phyloP scores from a whole-genome alignment of 2,888 invertebrate genomes.

The Tiliacea citrago region DNA sequence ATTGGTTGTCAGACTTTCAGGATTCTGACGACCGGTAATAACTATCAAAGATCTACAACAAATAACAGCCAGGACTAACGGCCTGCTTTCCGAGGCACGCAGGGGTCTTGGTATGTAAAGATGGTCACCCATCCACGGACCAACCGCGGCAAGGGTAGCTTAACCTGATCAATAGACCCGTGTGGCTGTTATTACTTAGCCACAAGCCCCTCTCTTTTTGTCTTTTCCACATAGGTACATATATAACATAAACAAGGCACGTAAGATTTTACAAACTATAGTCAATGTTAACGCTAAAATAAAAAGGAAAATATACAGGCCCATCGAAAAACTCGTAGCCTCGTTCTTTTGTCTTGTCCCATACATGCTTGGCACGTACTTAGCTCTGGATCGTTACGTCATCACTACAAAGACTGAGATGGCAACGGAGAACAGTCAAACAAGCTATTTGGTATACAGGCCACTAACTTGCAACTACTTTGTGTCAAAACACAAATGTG shows the following conservation, averaged over 20 bases:
- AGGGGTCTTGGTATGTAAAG: no score
- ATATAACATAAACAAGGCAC: not conserved
- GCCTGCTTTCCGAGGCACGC: no score
- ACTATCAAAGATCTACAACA: no score
- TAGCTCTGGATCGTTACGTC: conserved; percentile 65
- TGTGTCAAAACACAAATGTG: no score
- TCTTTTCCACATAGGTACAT: not conserved
- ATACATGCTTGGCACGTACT: conserved; percentile 49
- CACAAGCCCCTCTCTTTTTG: not conserved
- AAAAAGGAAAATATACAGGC: conserved; percentile 23
- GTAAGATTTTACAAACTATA: not conserved
- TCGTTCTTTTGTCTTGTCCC: conserved; percentile 61
- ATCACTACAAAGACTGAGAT: conserved; percentile 67
- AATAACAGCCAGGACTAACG: no score
- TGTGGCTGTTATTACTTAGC: no score
- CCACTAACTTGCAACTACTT: not conserved
- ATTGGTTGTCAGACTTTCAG: no score
- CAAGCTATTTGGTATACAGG: not conserved
- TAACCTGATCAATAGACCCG: no score
- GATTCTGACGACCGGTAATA: no score
- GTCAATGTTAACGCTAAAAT: conserved; percentile 4
- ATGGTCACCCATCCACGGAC: no score
- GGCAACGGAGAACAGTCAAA: conserved; percentile 48
- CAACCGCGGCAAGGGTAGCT: no score
- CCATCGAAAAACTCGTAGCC: conserved; percentile 42